Conservation (phyloP, 2,888 invertebrate genomes). For the Barypeithes pellucidus region DNA sequence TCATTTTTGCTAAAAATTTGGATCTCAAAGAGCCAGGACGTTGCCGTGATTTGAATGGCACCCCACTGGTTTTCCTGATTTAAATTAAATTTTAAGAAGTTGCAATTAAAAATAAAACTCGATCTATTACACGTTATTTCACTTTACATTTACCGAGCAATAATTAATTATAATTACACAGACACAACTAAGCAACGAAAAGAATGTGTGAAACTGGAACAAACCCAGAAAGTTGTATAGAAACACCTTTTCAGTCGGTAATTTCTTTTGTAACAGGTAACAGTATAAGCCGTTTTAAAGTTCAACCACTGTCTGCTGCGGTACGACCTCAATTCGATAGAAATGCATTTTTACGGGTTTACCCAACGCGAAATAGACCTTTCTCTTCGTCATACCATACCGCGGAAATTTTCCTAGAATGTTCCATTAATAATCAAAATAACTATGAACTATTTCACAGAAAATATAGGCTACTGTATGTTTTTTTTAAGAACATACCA, state of each 20-base stretch:
- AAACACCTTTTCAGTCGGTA: conserved; percentile 35
- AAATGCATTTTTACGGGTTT: conserved; percentile 55
- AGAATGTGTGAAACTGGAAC: conserved; percentile 42
- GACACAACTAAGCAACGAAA: conserved; percentile 14
- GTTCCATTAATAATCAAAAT: conserved; percentile 8
- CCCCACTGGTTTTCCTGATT: too few species aligned
- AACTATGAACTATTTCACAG: not conserved
- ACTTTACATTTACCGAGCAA: not conserved
- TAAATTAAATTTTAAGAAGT: too few species aligned
- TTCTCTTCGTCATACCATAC: conserved; percentile 47
- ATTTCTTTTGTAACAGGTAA: conserved; percentile 47
- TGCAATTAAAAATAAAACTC: not conserved
- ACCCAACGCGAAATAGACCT: conserved; percentile 48
- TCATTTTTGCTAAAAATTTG: too few species aligned
- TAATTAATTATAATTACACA: conserved; percentile 10
- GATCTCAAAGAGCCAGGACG: too few species aligned
- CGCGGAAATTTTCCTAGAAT: conserved; percentile 22
- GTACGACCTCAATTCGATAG: conserved; percentile 55
- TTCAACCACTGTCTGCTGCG: conserved; percentile 52
- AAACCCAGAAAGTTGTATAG: conserved; percentile 24
- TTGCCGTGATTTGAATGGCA: too few species aligned
- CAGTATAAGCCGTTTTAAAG: conserved; percentile 47
- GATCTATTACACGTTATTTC: not conserved
- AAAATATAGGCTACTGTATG: not conserved
- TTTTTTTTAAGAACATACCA: not conserved